phyloP scores from a whole-genome alignment of 2,797 vertebrate genomes.

The Tapirus indicus region DNA sequence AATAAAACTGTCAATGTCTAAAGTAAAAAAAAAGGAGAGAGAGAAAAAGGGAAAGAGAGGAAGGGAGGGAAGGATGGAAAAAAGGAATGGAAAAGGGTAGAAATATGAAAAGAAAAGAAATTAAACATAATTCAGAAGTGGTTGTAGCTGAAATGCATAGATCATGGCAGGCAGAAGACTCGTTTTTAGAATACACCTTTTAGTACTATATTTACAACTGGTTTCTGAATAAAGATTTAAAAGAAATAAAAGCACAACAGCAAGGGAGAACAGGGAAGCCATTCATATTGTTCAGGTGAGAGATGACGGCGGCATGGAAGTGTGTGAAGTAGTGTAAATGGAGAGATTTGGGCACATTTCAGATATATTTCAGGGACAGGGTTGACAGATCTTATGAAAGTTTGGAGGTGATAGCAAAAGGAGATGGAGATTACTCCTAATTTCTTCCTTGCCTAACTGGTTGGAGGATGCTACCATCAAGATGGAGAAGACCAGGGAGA shows the following conservation, averaged over 20 bases:
- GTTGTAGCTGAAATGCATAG: not conserved
- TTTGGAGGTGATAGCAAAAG: not conserved
- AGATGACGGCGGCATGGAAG: not conserved
- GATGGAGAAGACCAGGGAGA: not conserved
- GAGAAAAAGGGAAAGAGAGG: not conserved
- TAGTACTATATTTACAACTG: not conserved
- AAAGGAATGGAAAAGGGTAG: not conserved
- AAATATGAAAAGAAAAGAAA: not conserved
- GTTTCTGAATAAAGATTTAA: not conserved
- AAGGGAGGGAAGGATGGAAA: too few species aligned
- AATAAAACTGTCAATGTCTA: not conserved
- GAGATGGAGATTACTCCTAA: not conserved
- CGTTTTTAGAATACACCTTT: not conserved
- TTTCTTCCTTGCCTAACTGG: not conserved
- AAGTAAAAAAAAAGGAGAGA: not conserved
- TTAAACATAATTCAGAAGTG: not conserved
- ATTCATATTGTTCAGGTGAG: not conserved
- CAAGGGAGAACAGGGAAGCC: not conserved
- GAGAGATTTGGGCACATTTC: not conserved
- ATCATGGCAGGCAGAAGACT: not conserved
- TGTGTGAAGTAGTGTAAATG: not conserved
- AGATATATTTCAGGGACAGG: not conserved
- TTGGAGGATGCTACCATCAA: not conserved
- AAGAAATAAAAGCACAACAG: not conserved
- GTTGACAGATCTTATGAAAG: not conserved